phyloP scores from a whole-genome alignment of 2,797 vertebrate genomes.

The Lithobates sylvaticus region DNA sequence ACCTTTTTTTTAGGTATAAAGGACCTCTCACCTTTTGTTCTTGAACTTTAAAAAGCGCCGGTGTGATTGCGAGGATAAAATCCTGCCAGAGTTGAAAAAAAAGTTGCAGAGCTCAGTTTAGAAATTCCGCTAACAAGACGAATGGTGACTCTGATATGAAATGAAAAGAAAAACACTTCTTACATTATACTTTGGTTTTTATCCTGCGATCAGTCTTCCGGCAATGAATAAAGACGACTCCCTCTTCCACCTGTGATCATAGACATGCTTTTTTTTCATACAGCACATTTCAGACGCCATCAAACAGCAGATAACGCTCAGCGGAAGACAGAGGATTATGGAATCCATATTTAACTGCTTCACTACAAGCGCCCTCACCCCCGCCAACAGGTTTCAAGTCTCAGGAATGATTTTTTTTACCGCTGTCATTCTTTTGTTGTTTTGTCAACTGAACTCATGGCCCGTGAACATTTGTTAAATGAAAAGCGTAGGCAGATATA shows the following conservation, averaged over 20 bases:
- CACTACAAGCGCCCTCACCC: background rate
- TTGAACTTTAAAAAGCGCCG: conserved; percentile 4
- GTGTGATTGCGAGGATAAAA: conserved; percentile 8
- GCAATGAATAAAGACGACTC: conserved; percentile 35
- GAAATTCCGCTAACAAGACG: conserved; percentile 47
- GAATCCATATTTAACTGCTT: conserved; percentile 1
- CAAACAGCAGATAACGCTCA: conserved; percentile 37
- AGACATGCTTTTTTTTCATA: conserved; percentile 2
- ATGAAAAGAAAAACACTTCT: conserved; percentile 23
- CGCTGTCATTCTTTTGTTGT: too few species aligned
- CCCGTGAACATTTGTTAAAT: too few species aligned
- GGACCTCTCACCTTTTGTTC: conserved; percentile 52
- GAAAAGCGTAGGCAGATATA: too few species aligned
- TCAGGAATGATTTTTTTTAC: too few species aligned
- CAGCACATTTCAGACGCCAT: conserved; percentile 29
- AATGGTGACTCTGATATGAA: conserved; percentile 1
- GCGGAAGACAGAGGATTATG: background rate
- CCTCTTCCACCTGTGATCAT: conserved; percentile 42
- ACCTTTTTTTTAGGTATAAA: conserved; percentile 14
- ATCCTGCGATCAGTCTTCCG: conserved; percentile 40
- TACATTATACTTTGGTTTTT: conserved; percentile 27
- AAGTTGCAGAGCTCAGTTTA: conserved; percentile 11
- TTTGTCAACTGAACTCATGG: too few species aligned
- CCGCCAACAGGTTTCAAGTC: too few species aligned
- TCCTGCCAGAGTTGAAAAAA: background rate